phyloP scores from a whole-genome alignment of 1,140 invertebrate species.

The Drosophila sp. region DNA sequence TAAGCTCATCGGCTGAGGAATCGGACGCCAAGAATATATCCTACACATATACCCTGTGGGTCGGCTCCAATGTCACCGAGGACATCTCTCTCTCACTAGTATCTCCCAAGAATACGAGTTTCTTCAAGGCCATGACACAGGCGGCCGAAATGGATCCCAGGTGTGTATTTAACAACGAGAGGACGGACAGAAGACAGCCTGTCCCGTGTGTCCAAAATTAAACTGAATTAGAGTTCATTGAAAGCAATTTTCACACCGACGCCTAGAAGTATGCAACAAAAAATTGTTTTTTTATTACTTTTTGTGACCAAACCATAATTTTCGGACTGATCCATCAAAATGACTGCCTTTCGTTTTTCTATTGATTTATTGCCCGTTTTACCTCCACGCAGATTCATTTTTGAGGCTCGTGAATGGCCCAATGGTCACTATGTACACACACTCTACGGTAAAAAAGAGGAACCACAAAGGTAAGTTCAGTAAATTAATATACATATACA shows the following conservation, averaged over 20 bases:
- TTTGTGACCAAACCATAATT: no score
- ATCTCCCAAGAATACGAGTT: conserved; percentile 84
- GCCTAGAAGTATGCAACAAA: no score
- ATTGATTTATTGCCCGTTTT: background rate
- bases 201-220: no score
- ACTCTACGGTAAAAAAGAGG: conserved; percentile 92
- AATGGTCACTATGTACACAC: conserved; percentile 96
- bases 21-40: conserved; percentile 88
- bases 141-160: conserved; percentile 90
- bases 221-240: no score
- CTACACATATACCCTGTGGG: conserved; percentile 93
- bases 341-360: background rate
- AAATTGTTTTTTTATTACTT: background rate
- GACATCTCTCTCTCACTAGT: conserved; percentile 73
- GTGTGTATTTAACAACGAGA: conserved; percentile 23
- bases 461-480: conserved; percentile 88
- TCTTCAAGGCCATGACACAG: conserved; percentile 93
- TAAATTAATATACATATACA: background rate
- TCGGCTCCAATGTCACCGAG: conserved; percentile 90
- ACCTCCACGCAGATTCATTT: conserved; percentile 84
- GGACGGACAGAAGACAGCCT: no score
- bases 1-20: conserved; percentile 85
- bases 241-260: no score
- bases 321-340: no score
- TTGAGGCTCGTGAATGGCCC: conserved; percentile 93